Evolutionary conservation across 2,797 vertebrate species (phyloP), one percentile per base, ranked within the genome.

Genomic region (Sphaeramia orbicularis): DNA sequence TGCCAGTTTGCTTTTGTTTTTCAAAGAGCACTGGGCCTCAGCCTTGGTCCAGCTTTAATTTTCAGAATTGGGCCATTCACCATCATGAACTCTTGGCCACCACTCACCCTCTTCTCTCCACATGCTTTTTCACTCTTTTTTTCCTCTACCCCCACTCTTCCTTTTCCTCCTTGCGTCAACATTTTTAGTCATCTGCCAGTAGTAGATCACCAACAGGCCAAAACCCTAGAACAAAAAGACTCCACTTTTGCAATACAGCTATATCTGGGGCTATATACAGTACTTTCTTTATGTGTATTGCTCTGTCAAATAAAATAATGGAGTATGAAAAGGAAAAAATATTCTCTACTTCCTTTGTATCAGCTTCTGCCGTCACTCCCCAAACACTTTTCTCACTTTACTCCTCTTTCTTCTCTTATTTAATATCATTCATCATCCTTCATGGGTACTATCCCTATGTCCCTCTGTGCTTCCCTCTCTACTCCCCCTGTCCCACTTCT

Each of bases 1-100:
- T 77, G 69, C 66, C 79, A 75, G 60, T 76, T 71, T 73, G 73
- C 87, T 87, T 81, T 89, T 90, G 85, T 91, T 85, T 89, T 65
- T 73, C 24, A 65, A 69, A 76, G 58, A 78, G 60, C 30, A 12
- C 63, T 64, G 67, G 50, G 71, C 51, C 61, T 71, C 57, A 0
- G 36, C 78, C 55, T 64, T 30, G 59, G 62, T 85, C 71, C 70
- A 71, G 54, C 13, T 80, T 89, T 79, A 35, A 89, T 89, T 87
- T 89, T 80, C 85, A 71, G 65, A 87, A 89, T 82, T 89, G 80
- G 65, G 40, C 37, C 51, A 69, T 59, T 62, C 44, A 11, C 27
- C 8, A 18, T 74, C 64, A 65, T 81, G 64, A 78, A 82, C 59
- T 78, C 60, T 54, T 80, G 79, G 75, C 74, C 54, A 59, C 59